phyloP scores from a whole-genome alignment of 2,113 vertebrate species.

The Lichenostomus cassidix region DNA sequence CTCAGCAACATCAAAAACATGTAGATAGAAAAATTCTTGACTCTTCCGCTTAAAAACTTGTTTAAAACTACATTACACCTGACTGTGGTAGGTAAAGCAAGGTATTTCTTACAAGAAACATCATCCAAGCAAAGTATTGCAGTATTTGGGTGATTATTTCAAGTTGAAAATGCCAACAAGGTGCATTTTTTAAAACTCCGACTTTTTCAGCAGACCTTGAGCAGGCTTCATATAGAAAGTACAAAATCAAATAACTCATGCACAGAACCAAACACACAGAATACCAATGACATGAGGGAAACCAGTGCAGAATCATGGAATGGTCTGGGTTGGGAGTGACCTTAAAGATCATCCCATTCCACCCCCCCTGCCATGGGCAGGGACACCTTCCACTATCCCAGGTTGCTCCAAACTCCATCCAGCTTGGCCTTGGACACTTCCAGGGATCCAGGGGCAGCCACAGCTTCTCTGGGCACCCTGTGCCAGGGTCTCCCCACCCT shows the following conservation, averaged over 20 bases:
- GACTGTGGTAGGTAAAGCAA: background rate
- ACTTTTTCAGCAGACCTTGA: background rate
- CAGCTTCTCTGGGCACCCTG: background rate
- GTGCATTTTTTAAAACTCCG: background rate
- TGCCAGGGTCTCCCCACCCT: background rate
- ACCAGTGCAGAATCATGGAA: background rate
- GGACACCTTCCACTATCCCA: accelerated
- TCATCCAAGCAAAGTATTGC: background rate
- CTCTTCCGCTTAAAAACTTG: background rate
- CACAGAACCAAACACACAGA: background rate
- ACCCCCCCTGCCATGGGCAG: background rate
- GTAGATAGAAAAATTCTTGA: background rate
- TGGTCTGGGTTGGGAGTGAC: background rate
- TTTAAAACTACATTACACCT: background rate
- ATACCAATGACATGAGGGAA: accelerated
- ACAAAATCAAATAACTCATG: background rate
- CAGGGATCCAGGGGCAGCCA: background rate
- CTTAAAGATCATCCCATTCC: accelerated
- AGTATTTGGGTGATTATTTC: background rate
- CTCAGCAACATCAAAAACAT: background rate
- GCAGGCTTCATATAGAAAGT: background rate
- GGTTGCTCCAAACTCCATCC: accelerated
- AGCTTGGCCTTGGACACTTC: accelerated
- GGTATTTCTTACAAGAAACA: background rate
- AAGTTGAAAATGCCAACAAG: background rate